Evolutionary conservation across 2,888 invertebrate genomes (phyloP).

Genomic region (Pristionchus fissidentatus): DNA sequence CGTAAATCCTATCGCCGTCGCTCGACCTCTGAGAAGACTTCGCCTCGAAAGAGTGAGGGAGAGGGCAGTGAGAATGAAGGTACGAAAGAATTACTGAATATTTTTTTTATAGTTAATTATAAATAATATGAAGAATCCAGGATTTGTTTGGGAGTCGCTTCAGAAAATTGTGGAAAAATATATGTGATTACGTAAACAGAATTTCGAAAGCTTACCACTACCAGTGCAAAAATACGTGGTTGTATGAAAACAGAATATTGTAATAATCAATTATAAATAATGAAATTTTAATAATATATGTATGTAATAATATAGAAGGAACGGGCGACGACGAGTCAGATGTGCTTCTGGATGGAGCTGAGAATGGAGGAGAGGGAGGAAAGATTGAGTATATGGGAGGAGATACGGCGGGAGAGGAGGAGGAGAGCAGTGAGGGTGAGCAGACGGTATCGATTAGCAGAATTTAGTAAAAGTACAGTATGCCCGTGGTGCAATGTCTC

Average conservation of each 20-base stretch:
- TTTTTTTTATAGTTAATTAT: background rate
- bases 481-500: too few species aligned
- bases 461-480: background rate
- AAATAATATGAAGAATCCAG: background rate
- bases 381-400: background rate
- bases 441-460: background rate
- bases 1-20: conserved; percentile 46
- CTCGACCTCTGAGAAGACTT: conserved; percentile 66
- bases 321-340: conserved; percentile 35
- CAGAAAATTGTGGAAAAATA: too few species aligned
- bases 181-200: too few species aligned
- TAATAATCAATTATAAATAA: background rate
- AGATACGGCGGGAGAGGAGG: conserved; percentile 42
- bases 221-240: background rate
- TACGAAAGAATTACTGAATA: background rate
- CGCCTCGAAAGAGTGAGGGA: conserved; percentile 38
- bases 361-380: conserved; percentile 3
- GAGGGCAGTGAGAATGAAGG: background rate
- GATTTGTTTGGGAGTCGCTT: too few species aligned
- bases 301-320: background rate
- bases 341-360: conserved; percentile 1
- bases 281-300: background rate
- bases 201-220: background rate
- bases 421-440: conserved; percentile 50
- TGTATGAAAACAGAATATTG: background rate